A percentile compares a stretch with the other conserved stretches of the same genome.
phyloP scores from a whole-genome alignment of 2,888 invertebrate species.

The Epistrophe eligans region DNA sequence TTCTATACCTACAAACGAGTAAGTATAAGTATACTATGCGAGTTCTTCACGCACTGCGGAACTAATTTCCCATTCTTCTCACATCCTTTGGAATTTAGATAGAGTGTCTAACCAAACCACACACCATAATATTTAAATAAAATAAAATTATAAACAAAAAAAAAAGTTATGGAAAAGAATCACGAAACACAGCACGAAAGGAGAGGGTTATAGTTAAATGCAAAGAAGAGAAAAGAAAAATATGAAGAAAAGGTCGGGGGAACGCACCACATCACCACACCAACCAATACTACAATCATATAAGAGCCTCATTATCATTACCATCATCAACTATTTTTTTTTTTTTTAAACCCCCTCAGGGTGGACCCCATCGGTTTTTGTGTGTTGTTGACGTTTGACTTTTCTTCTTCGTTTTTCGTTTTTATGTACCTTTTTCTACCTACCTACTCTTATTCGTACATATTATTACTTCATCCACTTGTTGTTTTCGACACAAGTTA shows the following conservation, averaged over 20 bases:
- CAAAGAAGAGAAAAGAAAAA: background rate
- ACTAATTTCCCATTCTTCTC: slow-evolving; percentile 75
- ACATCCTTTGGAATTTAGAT: slow-evolving; percentile 74
- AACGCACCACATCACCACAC: slow-evolving; percentile 16
- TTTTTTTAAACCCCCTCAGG: slow-evolving; percentile 27
- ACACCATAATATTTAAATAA: slow-evolving; percentile 57
- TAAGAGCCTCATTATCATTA: slow-evolving; percentile 39
- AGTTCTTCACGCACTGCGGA: slow-evolving; percentile 74
- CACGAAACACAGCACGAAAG: background rate
- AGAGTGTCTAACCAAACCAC: slow-evolving; percentile 68
- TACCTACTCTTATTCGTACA: background rate
- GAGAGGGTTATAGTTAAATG: slow-evolving; percentile 5
- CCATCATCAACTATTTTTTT: slow-evolving; percentile 11
- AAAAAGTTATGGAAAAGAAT: slow-evolving; percentile 15
- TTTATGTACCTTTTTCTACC: background rate
- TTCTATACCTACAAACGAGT: no score
- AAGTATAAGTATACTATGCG: background rate
- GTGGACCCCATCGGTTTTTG: slow-evolving; percentile 33
- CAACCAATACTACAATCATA: slow-evolving; percentile 24
- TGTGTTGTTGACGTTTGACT: slow-evolving; percentile 38
- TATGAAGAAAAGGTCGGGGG: slow-evolving; percentile 33
- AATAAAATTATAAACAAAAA: slow-evolving; percentile 22
- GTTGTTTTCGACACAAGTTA: slow-evolving; percentile 36
- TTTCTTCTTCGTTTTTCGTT: background rate
- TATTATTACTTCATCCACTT: slow-evolving; percentile 22